Base-by-base conservation (phyloP, 2,888 invertebrate species). In the Drosophila silvestris region DNA sequence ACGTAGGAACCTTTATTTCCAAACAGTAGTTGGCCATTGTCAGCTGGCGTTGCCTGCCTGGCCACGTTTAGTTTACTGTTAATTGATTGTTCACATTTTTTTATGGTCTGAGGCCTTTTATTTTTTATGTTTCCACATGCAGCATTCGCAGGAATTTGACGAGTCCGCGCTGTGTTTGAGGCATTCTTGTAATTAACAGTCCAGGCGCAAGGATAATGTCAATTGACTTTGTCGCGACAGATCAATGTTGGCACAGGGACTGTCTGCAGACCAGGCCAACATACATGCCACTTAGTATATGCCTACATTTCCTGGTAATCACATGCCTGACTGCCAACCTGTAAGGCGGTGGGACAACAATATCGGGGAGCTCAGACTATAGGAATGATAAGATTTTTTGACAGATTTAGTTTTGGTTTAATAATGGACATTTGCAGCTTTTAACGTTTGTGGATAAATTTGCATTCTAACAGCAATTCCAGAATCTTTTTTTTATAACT, bases 211-310 rank as follows among this genome's bases (percentile, higher is more conserved):
- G 87, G 88, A 87, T 79, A 74, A 70, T 78, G 73, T 75, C 85
- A 81, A 87, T 85, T 83, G 85, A 75, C 83, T 85, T 85, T 87
- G 85, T 85, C 85, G 85, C 85, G 88, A 81, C 81, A 68, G 80
- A 74, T 69, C 81, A 81, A 77, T 85, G 84, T 85, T 87, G 71
- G 65, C 32, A 6, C 72, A 62, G 41, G 30, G 79, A 33, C 72
- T 50, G 79, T 73, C 77, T 71, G 63, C 61, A 65, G 70, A 69
- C 79, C 62, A 52, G 47, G 44, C 47, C 54, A 52, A 47, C 60
- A 62, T 54, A 44, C 39, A 33, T 19, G 19, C 32, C 39, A 72
- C n/a, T 54, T 54, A 22, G 58, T 28, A 30, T 16, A 16, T 30
- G 7, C 3, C n/a, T 53, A 28, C 12, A 37, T 57, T 81, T 83